Percentiles rank a stretch among this genome's conserved stretches.
phyloP scores from a whole-genome alignment of 1,140 invertebrate species.

The Zaprionus camerounensis region DNA sequence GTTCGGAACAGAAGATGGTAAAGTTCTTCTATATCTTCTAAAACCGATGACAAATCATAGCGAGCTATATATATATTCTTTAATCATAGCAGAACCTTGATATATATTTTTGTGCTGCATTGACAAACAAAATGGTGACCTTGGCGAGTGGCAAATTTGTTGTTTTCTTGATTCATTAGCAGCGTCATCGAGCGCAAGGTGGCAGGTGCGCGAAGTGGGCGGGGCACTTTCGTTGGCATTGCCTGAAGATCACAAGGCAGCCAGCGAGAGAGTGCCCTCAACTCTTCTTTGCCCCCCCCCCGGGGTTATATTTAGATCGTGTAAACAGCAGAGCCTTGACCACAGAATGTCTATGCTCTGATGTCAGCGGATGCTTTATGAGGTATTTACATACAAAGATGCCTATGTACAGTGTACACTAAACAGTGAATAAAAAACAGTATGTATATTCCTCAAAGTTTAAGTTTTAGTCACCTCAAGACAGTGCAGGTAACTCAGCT shows the following conservation, averaged over 20 bases:
- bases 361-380: constrained; percentile 64
- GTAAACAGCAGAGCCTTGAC: constrained; percentile 72
- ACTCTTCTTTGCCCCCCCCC: constrained; percentile 12
- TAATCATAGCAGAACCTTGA: constrained; percentile 60
- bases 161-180: constrained; percentile 69
- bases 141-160: constrained; percentile 57
- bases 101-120: constrained; percentile 63
- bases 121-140: constrained; percentile 62
- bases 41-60: constrained; percentile 46
- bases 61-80: no score
- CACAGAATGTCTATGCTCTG: constrained; percentile 66
- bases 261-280: constrained; percentile 30
- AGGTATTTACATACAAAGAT: constrained; percentile 41
- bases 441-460: no score
- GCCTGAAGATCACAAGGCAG: constrained; percentile 69
- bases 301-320: constrained; percentile 63
- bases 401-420: no score
- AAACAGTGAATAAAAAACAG: no score
- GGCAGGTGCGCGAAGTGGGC: constrained; percentile 5
- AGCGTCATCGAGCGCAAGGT: constrained; percentile 57
- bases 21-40: background rate
- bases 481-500: no score
- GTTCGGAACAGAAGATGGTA: constrained; percentile 4
- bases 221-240: constrained; percentile 67
- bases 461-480: no score